phyloP scores from a whole-genome alignment of 2,797 vertebrate genomes.

The Rhinella marina region DNA sequence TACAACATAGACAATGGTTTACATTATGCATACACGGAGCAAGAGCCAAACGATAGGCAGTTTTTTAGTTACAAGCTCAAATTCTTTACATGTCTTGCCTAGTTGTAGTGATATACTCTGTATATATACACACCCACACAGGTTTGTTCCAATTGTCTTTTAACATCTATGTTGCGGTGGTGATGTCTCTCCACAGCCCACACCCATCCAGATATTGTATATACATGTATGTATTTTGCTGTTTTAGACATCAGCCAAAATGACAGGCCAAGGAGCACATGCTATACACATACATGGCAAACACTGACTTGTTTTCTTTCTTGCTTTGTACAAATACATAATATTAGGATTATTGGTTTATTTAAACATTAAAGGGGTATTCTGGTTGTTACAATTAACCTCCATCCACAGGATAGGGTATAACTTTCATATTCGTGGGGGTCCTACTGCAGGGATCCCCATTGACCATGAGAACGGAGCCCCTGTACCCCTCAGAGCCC shows the following conservation, averaged over 20 bases:
- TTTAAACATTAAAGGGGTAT: conserved; percentile 6
- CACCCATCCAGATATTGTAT: conserved; percentile 5
- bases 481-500: too few species aligned
- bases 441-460: too few species aligned
- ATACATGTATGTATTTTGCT: not conserved
- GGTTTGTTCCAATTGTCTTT: not conserved
- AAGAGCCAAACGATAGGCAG: not conserved
- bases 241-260: conserved; percentile 23
- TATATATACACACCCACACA: not conserved
- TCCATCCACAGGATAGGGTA: too few species aligned
- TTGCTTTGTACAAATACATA: conserved; percentile 38
- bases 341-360: conserved; percentile 43
- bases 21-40: not conserved
- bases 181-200: not conserved
- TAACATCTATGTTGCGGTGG: not conserved
- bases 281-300: conserved; percentile 41
- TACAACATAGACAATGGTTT: not conserved
- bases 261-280: not conserved
- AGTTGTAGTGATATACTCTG: not conserved
- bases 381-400: not conserved
- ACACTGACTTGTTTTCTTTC: conserved; percentile 35
- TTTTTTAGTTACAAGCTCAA: not conserved
- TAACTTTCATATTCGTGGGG: too few species aligned
- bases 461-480: too few species aligned
- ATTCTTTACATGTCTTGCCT: conserved; percentile 2